Base-by-base conservation (phyloP, 2,888 invertebrate species). In the Stomorhina lunata region DNA sequence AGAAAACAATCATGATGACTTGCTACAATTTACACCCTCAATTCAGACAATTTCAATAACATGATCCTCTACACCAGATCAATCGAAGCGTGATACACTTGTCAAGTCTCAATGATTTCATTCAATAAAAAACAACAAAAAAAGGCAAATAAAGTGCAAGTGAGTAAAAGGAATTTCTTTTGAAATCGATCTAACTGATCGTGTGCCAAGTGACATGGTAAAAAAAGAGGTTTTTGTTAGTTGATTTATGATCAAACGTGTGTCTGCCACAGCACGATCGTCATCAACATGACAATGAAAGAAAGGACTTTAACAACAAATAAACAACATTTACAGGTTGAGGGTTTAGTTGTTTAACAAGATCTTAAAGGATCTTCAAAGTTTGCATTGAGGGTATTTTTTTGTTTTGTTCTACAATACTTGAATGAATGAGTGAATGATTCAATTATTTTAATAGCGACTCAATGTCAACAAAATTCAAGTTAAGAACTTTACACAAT, bases 1-100 rank as follows among this genome's bases (percentile, higher is more conserved):
- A n/a, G n/a, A n/a, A n/a, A n/a, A 48, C 50, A 65, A 29, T 27
- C 32, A 63, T 37, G 37, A 77, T 69, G 77, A 69, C 55, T 73
- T 63, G 81, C 48, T 45, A 66, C 77, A 81, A 73, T 81, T 81
- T 73, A 81, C 81, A 81, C 81, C 81, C 81, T 81, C 81, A 68
- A 69, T 25, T 57, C 48, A 78, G 71, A 78, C 20, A 71, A 57
- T 57, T n/a, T n/a, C 7, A 4, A 25, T 12, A 72, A 50, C 12
- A 40, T 17, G 32, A 29, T 59, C 17, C 20, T 17, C 27, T 34
- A 29, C 34, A 17, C 25, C 22, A 61, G 29, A 66, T 72, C 66
- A 72, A 63, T 68, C 59, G 68, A 76, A 59, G 77, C 66, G 50
- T 79, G 72, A 40, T 72, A 72, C 72, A 72, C 72, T 72, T 79